Evolutionary conservation across 2,113 vertebrate genomes (phyloP), one percentile per base, ranked within the genome.

Genomic region (Oreochromis tanganicae): DNA sequence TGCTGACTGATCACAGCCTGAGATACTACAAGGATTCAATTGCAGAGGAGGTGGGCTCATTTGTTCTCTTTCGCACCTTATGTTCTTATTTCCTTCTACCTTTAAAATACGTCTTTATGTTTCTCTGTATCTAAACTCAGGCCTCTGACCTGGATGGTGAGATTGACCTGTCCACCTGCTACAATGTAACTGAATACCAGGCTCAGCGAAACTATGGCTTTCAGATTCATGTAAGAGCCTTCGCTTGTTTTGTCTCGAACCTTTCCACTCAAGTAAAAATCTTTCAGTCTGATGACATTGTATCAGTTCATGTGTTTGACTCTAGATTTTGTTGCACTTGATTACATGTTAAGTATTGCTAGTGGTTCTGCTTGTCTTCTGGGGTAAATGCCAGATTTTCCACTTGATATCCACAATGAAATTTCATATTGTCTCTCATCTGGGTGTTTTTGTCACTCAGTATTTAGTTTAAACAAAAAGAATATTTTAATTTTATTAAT

Each of bases 161-260:
- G 94, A 97, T 97, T 6, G 96, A 97, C 87, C 92, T 97, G 79
- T 95, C 96, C 13, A 93, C 95, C 6, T 97, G 97, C 86, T 96
- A 94, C 88, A 97, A 90, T 85, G 97, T 97, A 7, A 97, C 96
- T 3, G 97, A 97, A 83, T 96, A 96, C 91, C 97, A 96, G 90
- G 97, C 97, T 83, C 97, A 97, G 46, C 95, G 97, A 41, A 97
- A 97, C 94, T 97, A 97, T 46, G 97, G 97, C 10, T 97, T 97
- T 89, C 96, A 97, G 89, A 97, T 97, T 63, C 96, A 97, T 61
- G 97, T 97, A 94, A 95, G 96, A 83, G 8, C 2, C 10, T 48
- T 50, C 82, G 5, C 7, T 0, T 24, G 19, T 73, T 79, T 61
- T 1, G 50, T 13, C 68, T 75, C 24, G 4, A 48, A 29, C 0